phyloP scores from a whole-genome alignment of 2,113 vertebrate species.

The Cololabis saira region DNA sequence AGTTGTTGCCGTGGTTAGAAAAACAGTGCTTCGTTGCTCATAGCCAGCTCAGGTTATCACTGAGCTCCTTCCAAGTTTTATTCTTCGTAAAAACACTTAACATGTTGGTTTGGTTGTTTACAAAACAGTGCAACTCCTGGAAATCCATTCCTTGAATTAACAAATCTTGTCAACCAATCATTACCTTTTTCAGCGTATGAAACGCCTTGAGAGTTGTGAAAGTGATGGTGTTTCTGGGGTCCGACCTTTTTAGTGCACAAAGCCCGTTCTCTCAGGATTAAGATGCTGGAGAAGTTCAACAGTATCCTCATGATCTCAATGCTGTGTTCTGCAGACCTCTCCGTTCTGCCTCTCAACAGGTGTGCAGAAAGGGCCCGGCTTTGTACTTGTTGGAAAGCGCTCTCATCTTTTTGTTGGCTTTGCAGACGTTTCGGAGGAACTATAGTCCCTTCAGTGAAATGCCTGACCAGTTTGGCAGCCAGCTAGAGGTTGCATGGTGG shows the following conservation, averaged over 20 bases:
- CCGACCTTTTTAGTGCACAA: slow-evolving; percentile 27
- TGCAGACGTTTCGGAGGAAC: slow-evolving; percentile 28
- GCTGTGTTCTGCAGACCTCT: slow-evolving; percentile 45
- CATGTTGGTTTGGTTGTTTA: no score
- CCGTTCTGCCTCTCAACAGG: slow-evolving; percentile 68
- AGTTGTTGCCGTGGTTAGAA: no score
- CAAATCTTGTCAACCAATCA: no score
- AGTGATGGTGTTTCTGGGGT: no score
- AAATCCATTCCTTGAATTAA: no score
- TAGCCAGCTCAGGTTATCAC: no score
- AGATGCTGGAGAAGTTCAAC: slow-evolving; percentile 58
- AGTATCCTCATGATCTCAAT: slow-evolving; percentile 62
- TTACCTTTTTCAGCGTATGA: no score
- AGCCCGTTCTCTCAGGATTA: slow-evolving; percentile 58
- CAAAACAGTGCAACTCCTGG: no score
- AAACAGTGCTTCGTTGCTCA: no score
- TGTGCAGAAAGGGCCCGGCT: slow-evolving; percentile 57
- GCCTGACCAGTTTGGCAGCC: slow-evolving; percentile 51
- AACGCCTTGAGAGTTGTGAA: no score
- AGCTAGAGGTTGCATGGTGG: slow-evolving; percentile 55
- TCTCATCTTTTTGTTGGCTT: slow-evolving; percentile 32
- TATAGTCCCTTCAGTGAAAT: slow-evolving; percentile 36
- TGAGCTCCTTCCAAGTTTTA: no score
- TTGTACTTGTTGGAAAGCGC: slow-evolving; percentile 31
- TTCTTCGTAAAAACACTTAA: no score